Evolutionary conservation across 1,140 invertebrate species (phyloP).

Genomic region (Achroia grisella): DNA sequence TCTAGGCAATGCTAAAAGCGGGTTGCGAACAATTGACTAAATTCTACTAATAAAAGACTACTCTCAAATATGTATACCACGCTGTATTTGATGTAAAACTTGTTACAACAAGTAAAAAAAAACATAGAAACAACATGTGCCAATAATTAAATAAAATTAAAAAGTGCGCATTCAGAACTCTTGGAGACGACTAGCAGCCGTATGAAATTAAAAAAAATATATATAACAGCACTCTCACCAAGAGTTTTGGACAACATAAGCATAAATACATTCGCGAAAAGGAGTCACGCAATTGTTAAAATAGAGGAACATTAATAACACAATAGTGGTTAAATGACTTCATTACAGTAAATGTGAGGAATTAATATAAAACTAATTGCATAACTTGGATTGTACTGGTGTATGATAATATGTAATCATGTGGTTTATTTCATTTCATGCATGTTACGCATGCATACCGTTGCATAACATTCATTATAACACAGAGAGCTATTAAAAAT

Average conservation of each 20-base stretch:
- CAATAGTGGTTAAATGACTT: neutral
- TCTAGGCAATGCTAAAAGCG: constrained; percentile 51
- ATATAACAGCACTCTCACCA: neutral
- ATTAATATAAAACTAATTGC: constrained; percentile 9
- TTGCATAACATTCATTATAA: constrained; percentile 15
- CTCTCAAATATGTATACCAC: constrained; percentile 44
- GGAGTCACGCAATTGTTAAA: constrained; percentile 14
- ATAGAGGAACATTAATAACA: constrained; percentile 20
- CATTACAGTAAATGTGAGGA: constrained; percentile 13
- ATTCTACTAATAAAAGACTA: constrained; percentile 41
- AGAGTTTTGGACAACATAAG: constrained; percentile 13
- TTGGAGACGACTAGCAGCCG: neutral
- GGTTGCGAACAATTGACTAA: constrained; percentile 24
- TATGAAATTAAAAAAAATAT: neutral
- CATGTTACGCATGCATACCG: constrained; percentile 11
- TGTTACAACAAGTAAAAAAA: constrained; percentile 42
- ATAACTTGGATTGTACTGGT: constrained; percentile 20
- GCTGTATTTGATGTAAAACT: constrained; percentile 53
- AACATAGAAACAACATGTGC: constrained; percentile 38
- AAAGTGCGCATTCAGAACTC: constrained; percentile 2
- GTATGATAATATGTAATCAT: constrained; percentile 12
- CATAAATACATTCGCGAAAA: constrained; percentile 17
- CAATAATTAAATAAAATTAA: constrained; percentile 23
- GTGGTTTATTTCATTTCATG: too few species aligned
- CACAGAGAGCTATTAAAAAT: constrained; percentile 37